Conservation (phyloP, 1,140 invertebrate genomes). For the Brachionus asplanchnoidis region DNA sequence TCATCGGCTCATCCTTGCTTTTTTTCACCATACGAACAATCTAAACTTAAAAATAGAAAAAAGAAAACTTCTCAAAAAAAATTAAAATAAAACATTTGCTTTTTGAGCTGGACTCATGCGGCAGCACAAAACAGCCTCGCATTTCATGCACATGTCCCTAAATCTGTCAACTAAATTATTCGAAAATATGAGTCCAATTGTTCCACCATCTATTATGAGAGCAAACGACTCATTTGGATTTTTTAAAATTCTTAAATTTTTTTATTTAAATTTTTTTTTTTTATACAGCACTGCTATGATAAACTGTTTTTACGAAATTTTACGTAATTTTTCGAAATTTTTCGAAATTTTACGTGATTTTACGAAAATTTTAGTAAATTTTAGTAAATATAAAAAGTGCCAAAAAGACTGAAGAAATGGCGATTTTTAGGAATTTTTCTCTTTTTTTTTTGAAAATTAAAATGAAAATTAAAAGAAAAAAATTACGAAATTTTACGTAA, state of each 20-base stretch:
- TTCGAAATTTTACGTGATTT: no score
- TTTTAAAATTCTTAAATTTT: not conserved
- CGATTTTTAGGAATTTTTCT: no score
- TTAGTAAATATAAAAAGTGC: no score
- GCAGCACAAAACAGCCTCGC: slow-evolving; percentile 56
- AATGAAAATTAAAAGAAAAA: no score
- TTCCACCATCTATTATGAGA: slow-evolving; percentile 52
- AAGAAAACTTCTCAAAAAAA: not conserved
- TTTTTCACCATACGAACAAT: slow-evolving; percentile 54
- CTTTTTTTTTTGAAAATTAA: no score
- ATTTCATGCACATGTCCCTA: slow-evolving; percentile 76
- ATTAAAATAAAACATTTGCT: slow-evolving; percentile 57
- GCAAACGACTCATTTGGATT: slow-evolving; percentile 3
- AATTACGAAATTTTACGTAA: no score
- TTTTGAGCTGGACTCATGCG: slow-evolving; percentile 57
- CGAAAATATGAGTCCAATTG: slow-evolving; percentile 85
- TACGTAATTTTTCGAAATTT: no score
- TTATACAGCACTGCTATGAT: no score
- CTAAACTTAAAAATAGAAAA: slow-evolving; percentile 38
- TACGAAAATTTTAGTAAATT: no score
- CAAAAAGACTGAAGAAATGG: no score
- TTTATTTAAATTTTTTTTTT: not conserved
- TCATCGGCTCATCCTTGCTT: slow-evolving; percentile 48
- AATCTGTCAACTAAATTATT: slow-evolving; percentile 87
- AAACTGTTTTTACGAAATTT: no score